Evolutionary conservation across 1,140 invertebrate genomes (phyloP).

Genomic region (Leptopilina clavipes): DNA sequence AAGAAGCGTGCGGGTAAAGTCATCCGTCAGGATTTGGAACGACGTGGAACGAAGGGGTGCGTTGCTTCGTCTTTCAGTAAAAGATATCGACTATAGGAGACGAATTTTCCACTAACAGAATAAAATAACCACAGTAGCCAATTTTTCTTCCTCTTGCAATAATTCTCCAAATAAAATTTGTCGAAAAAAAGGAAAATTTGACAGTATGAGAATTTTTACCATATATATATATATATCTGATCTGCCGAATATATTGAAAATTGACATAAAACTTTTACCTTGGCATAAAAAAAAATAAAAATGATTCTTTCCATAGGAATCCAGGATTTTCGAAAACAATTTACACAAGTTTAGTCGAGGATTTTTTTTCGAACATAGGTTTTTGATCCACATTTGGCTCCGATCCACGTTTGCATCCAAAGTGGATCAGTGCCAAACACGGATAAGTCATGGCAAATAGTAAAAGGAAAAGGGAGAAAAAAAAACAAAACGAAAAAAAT

Average conservation of each 20-base stretch:
- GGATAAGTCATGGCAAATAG: neutral
- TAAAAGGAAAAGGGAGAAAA: neutral
- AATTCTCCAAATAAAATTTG: too few species aligned
- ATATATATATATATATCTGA: too few species aligned
- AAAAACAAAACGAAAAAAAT: neutral
- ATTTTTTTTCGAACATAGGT: neutral
- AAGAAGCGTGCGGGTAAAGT: constrained; percentile 44
- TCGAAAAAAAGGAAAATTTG: too few species aligned
- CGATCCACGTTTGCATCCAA: constrained; percentile 8
- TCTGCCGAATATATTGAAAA: too few species aligned
- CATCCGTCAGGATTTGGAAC: constrained; percentile 57
- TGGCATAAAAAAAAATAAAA: neutral
- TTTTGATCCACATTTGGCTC: constrained; percentile 15
- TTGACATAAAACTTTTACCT: too few species aligned
- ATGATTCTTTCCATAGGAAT: neutral
- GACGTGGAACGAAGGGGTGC: constrained; percentile 49
- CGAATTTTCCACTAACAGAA: neutral
- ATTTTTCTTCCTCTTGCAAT: neutral
- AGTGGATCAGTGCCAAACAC: constrained; percentile 11
- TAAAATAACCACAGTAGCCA: neutral
- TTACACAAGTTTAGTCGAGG: neutral
- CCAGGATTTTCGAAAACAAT: neutral
- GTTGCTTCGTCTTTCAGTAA: constrained; percentile 21
- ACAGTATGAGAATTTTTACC: too few species aligned
- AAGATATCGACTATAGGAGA: constrained; percentile 19